phyloP scores from a whole-genome alignment of 2,888 invertebrate species.

The Alitta virens region DNA sequence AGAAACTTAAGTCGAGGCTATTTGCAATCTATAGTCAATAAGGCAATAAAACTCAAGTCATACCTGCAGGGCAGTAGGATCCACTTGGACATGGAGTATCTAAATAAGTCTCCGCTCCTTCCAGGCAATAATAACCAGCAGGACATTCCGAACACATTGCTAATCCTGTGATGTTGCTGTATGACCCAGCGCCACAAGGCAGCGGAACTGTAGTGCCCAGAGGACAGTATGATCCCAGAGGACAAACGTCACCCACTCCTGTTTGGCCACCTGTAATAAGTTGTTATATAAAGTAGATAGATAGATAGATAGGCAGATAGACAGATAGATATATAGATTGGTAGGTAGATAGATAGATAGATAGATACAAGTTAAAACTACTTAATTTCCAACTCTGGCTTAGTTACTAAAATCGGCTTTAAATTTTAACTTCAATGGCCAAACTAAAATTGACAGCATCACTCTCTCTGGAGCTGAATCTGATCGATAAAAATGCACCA shows the following conservation, averaged over 20 bases:
- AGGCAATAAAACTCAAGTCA: too few relatives aligned
- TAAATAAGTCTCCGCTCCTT: conserved; percentile 38
- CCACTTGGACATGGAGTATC: conserved; percentile 45
- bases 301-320: too few relatives aligned
- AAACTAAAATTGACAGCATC: background rate
- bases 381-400: too few relatives aligned
- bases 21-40: too few relatives aligned
- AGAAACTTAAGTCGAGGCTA: too few relatives aligned
- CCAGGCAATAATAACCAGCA: conserved; percentile 48
- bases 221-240: conserved; percentile 46
- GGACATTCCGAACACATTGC: conserved; percentile 45
- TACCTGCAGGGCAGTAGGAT: conserved; percentile 45
- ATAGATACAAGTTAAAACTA: too few relatives aligned
- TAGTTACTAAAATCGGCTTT: too few relatives aligned
- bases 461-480: background rate
- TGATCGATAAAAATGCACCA: too few relatives aligned
- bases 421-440: background rate
- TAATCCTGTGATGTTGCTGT: conserved; percentile 39
- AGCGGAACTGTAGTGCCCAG: conserved; percentile 43
- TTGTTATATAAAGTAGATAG: background rate
- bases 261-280: conserved; percentile 42
- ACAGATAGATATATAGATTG: too few relatives aligned
- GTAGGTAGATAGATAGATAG: too few relatives aligned
- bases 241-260: conserved; percentile 51
- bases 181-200: conserved; percentile 44